These are phyloP conservation scores for Emys orbicularis DNA, from an alignment of 2,797 vertebrate species.

Conservation along the genomic window DNA sequence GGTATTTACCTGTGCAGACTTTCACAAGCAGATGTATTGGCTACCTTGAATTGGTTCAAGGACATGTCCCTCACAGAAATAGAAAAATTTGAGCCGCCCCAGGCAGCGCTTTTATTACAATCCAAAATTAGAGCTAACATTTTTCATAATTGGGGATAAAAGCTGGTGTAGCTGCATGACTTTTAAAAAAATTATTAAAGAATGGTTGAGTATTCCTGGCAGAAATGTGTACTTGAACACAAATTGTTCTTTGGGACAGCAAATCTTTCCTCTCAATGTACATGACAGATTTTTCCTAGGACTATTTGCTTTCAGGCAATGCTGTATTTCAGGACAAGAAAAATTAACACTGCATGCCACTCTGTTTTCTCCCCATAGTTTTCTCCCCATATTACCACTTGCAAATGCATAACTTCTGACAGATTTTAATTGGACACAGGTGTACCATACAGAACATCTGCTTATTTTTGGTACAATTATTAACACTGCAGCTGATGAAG, in stretches of 20 bases:
- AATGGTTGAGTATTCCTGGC: constrained; percentile 33
- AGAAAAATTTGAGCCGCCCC: background rate
- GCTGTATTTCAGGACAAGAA: background rate
- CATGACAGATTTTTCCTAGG: background rate
- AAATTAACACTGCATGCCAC: background rate
- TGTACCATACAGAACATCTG: background rate
- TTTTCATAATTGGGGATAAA: constrained; percentile 68
- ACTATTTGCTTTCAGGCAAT: background rate
- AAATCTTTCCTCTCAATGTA: constrained; percentile 21
- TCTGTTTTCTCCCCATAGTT: background rate
- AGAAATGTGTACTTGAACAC: background rate
- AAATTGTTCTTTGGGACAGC: constrained; percentile 13
- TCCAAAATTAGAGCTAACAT: constrained; percentile 45
- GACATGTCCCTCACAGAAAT: background rate
- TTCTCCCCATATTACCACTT: background rate
- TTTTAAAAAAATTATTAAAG: constrained; percentile 21
- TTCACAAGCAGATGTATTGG: constrained; percentile 26
- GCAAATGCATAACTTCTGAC: background rate
- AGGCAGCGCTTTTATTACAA: constrained; percentile 19
- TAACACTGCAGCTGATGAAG: background rate
- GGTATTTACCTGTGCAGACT: constrained; percentile 24
- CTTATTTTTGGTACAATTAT: constrained; percentile 18
- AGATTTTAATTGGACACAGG: background rate
- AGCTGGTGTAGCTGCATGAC: constrained; percentile 16
- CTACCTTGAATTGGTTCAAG: constrained; percentile 56